Evolutionary conservation across 1,140 invertebrate genomes (phyloP), one percentile per base, ranked within the genome.

Genomic region (Macrosteles quadrilineatus): DNA sequence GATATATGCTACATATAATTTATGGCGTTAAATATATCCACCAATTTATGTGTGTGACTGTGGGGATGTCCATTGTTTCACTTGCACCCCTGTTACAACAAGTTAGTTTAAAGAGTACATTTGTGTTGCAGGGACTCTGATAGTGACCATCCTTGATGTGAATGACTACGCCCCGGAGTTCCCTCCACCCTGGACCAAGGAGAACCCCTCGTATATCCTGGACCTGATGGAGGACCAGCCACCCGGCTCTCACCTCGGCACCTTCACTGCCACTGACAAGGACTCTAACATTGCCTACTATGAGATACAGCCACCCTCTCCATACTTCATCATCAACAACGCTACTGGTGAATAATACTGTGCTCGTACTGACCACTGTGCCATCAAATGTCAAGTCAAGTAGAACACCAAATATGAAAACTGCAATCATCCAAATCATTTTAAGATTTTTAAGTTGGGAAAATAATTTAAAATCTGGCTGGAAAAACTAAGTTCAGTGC

Each of bases 121-220:
- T 36, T 36, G 32, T 36, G 74, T 72, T 74, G 30, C 78, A 88
- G 92, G 93, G 29, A 87, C 89, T 64, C 80, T 97, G 3, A 90
- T 95, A 68, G 89, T 97, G 27, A 94, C 89, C 1, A 91, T 97
- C 50, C 89, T 95, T 32, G 94, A 96, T 78, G 89, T 88, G 19
- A 91, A 91, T 77, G 86, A 87, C 72, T 83, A 85, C 70, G 80
- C 87, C 1, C 89, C 89, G 11, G 79, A 81, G 71, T 93, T 93
- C 75, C 77, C 83, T 66, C 83, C 85, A 59, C 90, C 91, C 0
- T 92, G 91, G 90, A 91, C 88, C 0, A 83, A 85, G 75, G 87
- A 87, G 45, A 87, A 88, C 75, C 88, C 87, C 4, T 84, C 81
- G 53, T 91, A 90, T 77, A 83, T 81, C 70, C 85, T 88, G 76